Evolutionary conservation across 2,888 invertebrate genomes (phyloP), one percentile per base, ranked within the genome.

Genomic region (Tortrix viridana): DNA sequence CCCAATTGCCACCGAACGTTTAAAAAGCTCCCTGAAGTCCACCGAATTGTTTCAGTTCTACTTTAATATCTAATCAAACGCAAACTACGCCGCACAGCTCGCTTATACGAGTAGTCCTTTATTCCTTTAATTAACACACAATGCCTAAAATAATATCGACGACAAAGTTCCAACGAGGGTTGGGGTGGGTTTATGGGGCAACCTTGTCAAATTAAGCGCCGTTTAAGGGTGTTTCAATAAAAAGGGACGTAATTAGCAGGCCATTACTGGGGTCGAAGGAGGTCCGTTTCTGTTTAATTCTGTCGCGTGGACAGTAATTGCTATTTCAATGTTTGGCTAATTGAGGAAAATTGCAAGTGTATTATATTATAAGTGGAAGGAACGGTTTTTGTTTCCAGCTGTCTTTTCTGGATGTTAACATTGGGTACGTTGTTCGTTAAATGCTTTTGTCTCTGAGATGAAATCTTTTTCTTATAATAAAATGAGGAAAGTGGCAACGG

Each of bases 91-190:
- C 22, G 2, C 50, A 62, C 12, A 12, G 32, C 50, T 56, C 56
- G 50, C 14, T 12, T 43, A 19, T 56, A 56, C 43, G 48, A 48
- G 50, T 56, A 56, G n/a, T n/a, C 56, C 56, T 62, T 50, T 44
- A 62, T 50, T 55, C 41, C 32, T 20, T 49, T 52, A 62, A 62
- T 62, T 62, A 62, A 50, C 54, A 16, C 26, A 62, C 43, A 61
- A 61, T 56, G 43, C 43, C 62, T 62, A 77, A 79, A 80, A 81
- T 79, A 81, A 82, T 82, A 82, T 82, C 74, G 69, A 72, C 71
- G 71, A 73, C 76, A 75, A 75, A 76, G 76, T 77, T 76, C 71
- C 67, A 67, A 67, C 50, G 71, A 71, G 68, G 67, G 66, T 67
- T 68, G 66, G 64, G 65, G 43, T 67, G 68, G 69, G 71, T 75